Evolutionary conservation across 37 sponge, comb jelly and placozoan species (phyloP), one percentile per base, ranked within the genome.

Genomic region (Agelas oroides): DNA sequence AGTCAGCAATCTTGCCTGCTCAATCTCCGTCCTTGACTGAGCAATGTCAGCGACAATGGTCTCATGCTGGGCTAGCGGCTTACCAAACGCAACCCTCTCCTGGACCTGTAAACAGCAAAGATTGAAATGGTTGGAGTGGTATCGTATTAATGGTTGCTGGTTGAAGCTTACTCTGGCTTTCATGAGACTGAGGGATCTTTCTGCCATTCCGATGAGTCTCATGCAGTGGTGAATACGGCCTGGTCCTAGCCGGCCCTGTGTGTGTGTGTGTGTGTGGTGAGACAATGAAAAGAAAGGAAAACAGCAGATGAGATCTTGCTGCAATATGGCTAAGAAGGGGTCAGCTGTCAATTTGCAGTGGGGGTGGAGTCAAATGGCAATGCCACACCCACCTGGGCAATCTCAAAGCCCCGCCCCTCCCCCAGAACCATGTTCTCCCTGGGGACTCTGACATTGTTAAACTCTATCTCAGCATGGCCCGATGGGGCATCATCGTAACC

Each of bases 151-250:
- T 3, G 46, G 8, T 46, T 12, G 46, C 46, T 46, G 6, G 0
- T 59, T n/a, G n/a, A n/a, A 34, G 6, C 82, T 55, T 37, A 90
- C 91, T 30, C 97, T 54, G 19, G 80, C 5, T 12, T 61, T 79
- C 92, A 92, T 94, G 25, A 92, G 70, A 20, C 78, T 85, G 32
- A 94, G 71, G 19, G 90, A 58, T 57, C 97, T 82, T 59, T 97
- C 97, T 35, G 97, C 92, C 93, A 92, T 89, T 54, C 97, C 97
- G 52, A 97, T 94, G 61, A 89, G 84, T 57, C 97, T 63, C 97
- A 97, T 97, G 71, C 97, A 97, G 79, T 97, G 97, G 71, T 97
- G 97, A 63, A 97, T 94, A 21, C 97, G 67, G 2, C 97, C 97
- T 18, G 97, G 97, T 1, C 97, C 97, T 5, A 97, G 64, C 11